Evolutionary conservation across 2,113 vertebrate species (phyloP).

Genomic region (Actinemys pallida): DNA sequence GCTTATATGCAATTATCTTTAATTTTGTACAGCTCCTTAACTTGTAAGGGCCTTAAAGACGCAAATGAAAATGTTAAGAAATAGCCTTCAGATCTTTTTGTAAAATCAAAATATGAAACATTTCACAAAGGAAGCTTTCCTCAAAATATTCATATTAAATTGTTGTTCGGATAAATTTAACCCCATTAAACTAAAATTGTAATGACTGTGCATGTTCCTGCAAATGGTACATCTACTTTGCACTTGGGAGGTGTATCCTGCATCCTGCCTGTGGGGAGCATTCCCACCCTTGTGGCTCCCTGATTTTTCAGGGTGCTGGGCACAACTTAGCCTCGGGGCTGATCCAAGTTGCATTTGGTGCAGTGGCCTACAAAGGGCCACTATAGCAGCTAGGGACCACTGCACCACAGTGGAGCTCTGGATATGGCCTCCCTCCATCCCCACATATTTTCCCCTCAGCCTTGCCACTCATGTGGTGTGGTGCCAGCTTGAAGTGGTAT

Average conservation of each 20-base stretch:
- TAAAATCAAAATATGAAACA: constrained; percentile 8
- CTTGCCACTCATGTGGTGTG: not conserved
- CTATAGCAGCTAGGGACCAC: fast-evolving
- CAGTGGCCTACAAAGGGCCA: fast-evolving
- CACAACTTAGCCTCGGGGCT: not conserved
- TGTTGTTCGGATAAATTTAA: not conserved
- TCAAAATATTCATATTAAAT: not conserved
- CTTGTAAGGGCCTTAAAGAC: constrained; percentile 49
- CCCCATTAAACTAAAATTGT: not conserved
- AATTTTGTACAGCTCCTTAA: not conserved
- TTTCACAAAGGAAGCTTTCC: not conserved
- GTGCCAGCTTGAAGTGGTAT: not conserved
- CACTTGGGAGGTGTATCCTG: not conserved
- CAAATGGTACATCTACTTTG: not conserved
- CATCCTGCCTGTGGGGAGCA: not conserved
- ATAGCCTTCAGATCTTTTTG: not conserved
- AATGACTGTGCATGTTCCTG: not conserved
- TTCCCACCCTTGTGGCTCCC: fast-evolving
- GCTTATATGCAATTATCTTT: not conserved
- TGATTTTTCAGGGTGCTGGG: not conserved
- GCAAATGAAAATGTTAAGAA: not conserved
- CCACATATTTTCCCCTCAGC: no score
- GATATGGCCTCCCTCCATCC: not conserved
- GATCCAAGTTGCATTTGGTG: not conserved
- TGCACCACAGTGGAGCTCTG: not conserved